phyloP scores from a whole-genome alignment of 2,888 invertebrate genomes.

The Neoascia interrupta region DNA sequence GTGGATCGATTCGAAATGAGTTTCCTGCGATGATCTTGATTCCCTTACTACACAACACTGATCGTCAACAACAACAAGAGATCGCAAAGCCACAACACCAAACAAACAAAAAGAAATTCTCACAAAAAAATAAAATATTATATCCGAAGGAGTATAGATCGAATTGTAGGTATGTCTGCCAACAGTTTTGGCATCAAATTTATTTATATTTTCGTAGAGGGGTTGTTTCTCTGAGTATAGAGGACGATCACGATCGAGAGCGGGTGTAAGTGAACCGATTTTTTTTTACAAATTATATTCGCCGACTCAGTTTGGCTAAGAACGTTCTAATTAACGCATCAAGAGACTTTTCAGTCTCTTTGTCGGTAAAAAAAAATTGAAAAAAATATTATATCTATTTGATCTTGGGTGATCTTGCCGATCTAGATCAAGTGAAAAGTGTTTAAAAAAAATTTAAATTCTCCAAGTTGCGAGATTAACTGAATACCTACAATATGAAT shows the following conservation, averaged over 20 bases:
- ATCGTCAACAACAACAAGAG: constrained; percentile 30
- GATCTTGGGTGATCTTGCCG: neutral
- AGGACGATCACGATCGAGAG: constrained; percentile 17
- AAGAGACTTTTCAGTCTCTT: neutral
- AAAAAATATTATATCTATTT: neutral
- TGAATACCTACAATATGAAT: no score
- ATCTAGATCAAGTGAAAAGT: constrained; percentile 5
- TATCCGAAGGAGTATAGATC: constrained; percentile 25
- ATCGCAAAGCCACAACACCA: constrained; percentile 29
- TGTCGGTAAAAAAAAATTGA: constrained; percentile 26
- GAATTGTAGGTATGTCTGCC: constrained; percentile 48
- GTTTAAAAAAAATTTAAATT: constrained; percentile 10
- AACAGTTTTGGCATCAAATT: constrained; percentile 33
- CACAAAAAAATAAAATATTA: constrained; percentile 11
- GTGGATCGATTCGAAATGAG: constrained; percentile 27
- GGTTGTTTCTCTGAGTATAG: constrained; percentile 33
- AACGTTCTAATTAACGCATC: constrained; percentile 40
- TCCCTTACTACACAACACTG: neutral
- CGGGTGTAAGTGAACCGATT: constrained; percentile 53
- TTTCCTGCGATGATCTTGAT: constrained; percentile 40
- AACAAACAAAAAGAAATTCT: constrained; percentile 27
- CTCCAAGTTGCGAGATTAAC: no score
- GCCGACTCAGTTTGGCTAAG: constrained; percentile 50
- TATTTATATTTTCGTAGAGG: constrained; percentile 47
- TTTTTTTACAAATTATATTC: constrained; percentile 29